A percentile compares a stretch with the other conserved stretches of the same genome.
phyloP scores from a whole-genome alignment of 2,888 invertebrate genomes.

The Metalampra italica region DNA sequence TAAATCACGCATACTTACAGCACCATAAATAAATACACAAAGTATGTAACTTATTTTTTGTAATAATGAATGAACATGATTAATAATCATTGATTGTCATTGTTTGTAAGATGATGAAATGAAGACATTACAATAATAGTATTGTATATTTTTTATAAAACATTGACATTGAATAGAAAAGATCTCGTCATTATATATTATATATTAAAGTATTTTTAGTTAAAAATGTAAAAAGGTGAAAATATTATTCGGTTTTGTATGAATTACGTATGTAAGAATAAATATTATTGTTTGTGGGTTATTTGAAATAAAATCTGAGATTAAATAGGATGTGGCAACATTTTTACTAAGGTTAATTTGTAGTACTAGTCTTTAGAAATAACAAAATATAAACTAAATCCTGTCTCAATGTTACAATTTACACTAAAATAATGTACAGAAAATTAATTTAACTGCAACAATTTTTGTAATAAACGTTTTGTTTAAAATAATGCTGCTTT shows the following conservation, averaged over 20 bases:
- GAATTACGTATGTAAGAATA: not conserved
- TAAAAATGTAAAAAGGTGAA: not conserved
- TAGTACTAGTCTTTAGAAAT: conserved; percentile 40
- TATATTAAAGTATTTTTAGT: not conserved
- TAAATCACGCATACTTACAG: no score
- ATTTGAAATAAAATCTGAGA: conserved; percentile 13
- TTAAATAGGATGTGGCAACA: conserved; percentile 17
- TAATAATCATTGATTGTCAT: no score
- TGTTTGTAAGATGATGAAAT: not conserved
- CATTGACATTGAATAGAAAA: no score
- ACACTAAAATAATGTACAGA: conserved; percentile 6
- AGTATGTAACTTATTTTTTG: no score
- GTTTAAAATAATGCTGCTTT: conserved; percentile 13
- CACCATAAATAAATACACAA: no score
- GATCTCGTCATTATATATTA: no score
- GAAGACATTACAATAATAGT: not conserved
- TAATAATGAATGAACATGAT: no score
- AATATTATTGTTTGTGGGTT: no score
- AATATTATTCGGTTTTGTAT: not conserved
- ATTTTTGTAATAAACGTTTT: conserved; percentile 31
- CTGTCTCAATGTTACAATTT: not conserved
- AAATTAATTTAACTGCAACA: conserved; percentile 6
- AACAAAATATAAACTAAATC: conserved; percentile 3
- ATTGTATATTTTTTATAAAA: not conserved
- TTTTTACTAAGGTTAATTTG: conserved; percentile 14